Conservation (phyloP, 2,888 invertebrate genomes). For the Lepidocyrtoides sp. region DNA sequence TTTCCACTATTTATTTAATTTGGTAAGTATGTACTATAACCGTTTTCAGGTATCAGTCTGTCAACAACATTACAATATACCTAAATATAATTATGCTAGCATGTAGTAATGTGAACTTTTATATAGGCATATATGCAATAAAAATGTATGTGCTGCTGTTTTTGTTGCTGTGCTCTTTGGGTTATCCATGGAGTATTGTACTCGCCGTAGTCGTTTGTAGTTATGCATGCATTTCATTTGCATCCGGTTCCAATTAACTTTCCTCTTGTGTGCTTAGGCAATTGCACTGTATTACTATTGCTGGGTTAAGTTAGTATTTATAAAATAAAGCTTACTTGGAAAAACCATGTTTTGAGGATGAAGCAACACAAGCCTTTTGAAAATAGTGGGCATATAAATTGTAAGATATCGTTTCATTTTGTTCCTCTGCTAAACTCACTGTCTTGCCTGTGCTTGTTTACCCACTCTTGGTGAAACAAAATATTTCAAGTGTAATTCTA, state of each 20-base stretch:
- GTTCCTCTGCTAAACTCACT: too few species aligned
- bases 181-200: neutral
- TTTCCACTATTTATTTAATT: neutral
- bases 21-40: neutral
- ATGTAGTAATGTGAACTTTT: neutral
- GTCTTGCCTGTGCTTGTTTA: too few species aligned
- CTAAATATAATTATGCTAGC: neutral
- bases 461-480: neutral
- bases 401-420: too few species aligned
- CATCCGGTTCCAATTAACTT: constrained; percentile 57
- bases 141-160: neutral
- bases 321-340: neutral
- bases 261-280: constrained; percentile 10
- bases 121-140: neutral
- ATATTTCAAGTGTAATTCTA: neutral
- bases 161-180: neutral
- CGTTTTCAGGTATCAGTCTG: constrained; percentile 1
- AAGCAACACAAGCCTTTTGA: too few species aligned
- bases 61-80: neutral
- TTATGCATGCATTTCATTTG: constrained; percentile 58
- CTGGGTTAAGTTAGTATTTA: neutral
- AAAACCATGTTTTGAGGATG: neutral
- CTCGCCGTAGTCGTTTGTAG: constrained; percentile 19
- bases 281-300: neutral
- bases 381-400: too few species aligned